Percentiles rank a stretch among this genome's conserved stretches.
phyloP scores from a whole-genome alignment of 2,797 vertebrate genomes.

The Eulemur mongoz region DNA sequence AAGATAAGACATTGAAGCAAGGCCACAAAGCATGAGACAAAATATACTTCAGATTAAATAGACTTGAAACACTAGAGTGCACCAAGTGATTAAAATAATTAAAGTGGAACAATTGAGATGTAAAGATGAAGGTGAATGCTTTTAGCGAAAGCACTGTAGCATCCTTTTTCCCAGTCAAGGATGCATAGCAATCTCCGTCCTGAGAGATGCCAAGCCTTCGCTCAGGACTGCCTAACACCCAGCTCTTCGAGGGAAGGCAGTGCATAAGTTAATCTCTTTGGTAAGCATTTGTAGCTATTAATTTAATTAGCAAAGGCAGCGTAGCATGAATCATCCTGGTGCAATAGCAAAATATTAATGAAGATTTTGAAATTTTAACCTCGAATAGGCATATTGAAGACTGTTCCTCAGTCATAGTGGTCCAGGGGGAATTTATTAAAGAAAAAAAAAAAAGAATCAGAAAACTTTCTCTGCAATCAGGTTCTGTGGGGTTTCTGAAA shows the following conservation, averaged over 20 bases:
- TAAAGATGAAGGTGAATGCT: constrained; percentile 72
- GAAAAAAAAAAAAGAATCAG: constrained; percentile 40
- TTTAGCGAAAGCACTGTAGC: constrained; percentile 59
- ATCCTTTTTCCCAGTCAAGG: constrained; percentile 69
- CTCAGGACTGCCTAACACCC: constrained; percentile 84
- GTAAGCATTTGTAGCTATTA: constrained; percentile 86
- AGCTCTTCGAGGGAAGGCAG: constrained; percentile 68
- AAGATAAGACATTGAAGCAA: constrained; percentile 42
- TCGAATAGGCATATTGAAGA: constrained; percentile 57
- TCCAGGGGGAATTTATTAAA: constrained; percentile 32
- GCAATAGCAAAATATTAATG: constrained; percentile 79
- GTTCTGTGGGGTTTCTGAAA: background rate
- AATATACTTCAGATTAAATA: constrained; percentile 75
- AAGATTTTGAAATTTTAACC: constrained; percentile 78
- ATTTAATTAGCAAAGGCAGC: constrained; percentile 86
- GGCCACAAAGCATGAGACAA: constrained; percentile 35
- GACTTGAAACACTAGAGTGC: constrained; percentile 74
- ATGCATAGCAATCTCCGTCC: constrained; percentile 56
- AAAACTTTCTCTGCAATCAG: background rate
- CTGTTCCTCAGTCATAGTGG: background rate
- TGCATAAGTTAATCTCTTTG: constrained; percentile 81
- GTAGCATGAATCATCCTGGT: constrained; percentile 79
- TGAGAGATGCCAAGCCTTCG: constrained; percentile 69
- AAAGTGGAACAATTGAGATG: constrained; percentile 80
- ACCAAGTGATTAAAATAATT: constrained; percentile 80